A percentile compares a stretch with the other conserved stretches of the same genome.
Conservation (phyloP, 2,888 invertebrate species). For the Maniola hyperantus region DNA sequence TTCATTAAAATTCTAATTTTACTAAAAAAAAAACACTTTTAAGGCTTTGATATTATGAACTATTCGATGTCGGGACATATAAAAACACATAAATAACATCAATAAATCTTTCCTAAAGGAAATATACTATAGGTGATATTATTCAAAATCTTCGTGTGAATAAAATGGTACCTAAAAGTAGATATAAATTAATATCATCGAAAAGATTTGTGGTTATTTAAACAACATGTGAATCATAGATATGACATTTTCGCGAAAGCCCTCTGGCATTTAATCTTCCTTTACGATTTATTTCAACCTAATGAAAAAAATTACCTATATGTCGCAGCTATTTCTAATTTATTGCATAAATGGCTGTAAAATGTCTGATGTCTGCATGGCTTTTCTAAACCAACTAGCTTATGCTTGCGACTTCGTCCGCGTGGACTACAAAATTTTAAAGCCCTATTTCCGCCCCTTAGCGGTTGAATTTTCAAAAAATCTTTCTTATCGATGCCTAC, state of each 20-base stretch:
- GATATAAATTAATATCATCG: background rate
- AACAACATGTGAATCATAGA: constrained; percentile 9
- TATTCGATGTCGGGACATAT: background rate
- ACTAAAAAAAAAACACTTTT: no score
- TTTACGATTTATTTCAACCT: constrained; percentile 5
- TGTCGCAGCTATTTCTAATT: constrained; percentile 4
- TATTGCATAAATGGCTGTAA: background rate
- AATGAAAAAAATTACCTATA: background rate
- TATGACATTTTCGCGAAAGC: constrained; percentile 10
- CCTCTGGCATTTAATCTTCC: constrained; percentile 6
- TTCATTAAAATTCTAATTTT: no score
- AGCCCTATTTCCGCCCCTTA: no score
- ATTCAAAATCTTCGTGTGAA: background rate
- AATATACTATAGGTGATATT: background rate
- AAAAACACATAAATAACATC: background rate
- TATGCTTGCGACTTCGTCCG: no score
- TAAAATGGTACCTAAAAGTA: constrained; percentile 8
- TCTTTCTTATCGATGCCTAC: no score
- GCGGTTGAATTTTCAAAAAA: no score
- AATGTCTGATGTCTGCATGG: background rate
- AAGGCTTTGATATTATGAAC: no score
- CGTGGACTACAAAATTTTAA: no score
- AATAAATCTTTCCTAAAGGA: background rate
- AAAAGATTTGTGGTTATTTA: constrained; percentile 10
- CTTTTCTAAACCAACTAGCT: no score